A percentile compares a stretch with the other conserved stretches of the same genome.
These are phyloP conservation scores for Bagarius yarrelli DNA, from an alignment of 2,113 vertebrate species.

Conservation along the genomic window DNA sequence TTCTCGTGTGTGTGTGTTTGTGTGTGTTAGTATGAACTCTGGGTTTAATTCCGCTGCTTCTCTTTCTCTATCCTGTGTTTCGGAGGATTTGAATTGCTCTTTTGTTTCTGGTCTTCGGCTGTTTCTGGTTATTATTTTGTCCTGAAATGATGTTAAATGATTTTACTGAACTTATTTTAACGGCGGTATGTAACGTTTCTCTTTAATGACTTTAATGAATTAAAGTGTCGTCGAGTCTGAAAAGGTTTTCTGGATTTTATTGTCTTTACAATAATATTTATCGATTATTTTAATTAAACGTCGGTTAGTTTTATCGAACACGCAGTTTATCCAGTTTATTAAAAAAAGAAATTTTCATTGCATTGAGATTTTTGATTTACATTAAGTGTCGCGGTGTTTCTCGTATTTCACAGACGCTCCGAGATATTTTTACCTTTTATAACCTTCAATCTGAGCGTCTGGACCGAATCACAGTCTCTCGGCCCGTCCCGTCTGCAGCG, in stretches of 20 bases:
- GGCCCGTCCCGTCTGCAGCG: background rate
- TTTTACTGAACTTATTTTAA: constrained; percentile 42
- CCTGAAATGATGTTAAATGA: constrained; percentile 53
- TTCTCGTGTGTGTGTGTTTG: constrained; percentile 1
- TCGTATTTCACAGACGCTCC: background rate
- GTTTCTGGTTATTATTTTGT: constrained; percentile 12
- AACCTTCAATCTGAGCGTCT: background rate
- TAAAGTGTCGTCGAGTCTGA: constrained; percentile 48
- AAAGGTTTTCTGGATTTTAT: background rate
- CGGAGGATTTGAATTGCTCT: too few relatives aligned
- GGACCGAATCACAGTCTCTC: background rate
- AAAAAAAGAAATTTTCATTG: too few relatives aligned
- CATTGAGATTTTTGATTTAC: too few relatives aligned
- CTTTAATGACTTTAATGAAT: constrained; percentile 37
- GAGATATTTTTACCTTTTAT: background rate
- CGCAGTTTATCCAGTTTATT: too few relatives aligned
- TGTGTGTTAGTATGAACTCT: background rate
- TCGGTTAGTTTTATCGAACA: too few relatives aligned
- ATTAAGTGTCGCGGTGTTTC: too few relatives aligned
- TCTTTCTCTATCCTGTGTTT: too few relatives aligned
- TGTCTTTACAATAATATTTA: too few relatives aligned
- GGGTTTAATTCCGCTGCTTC: too few relatives aligned
- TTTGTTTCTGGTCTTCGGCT: background rate
- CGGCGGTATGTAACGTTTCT: constrained; percentile 31
- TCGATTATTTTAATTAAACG: too few relatives aligned